Conservation (phyloP, 2,888 invertebrate genomes). For the Cheilosia scutellata region DNA sequence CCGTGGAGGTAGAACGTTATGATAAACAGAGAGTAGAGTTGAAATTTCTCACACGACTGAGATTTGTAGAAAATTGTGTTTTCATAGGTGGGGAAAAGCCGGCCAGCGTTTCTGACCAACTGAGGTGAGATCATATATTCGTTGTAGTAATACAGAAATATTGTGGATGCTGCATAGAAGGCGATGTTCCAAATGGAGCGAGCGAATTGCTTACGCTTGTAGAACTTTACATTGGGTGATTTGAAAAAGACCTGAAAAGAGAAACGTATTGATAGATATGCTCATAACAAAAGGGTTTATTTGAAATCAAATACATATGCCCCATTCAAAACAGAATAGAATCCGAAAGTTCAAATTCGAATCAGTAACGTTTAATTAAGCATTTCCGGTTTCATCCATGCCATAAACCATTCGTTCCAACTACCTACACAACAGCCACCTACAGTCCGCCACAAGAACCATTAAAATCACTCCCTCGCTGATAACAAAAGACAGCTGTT, state of each 20-base stretch:
- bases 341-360: background rate
- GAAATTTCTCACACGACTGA: slow-evolving; percentile 83
- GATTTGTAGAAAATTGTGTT: slow-evolving; percentile 83
- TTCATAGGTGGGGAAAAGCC: slow-evolving; percentile 83
- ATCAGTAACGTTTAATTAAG: background rate
- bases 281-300: background rate
- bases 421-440: background rate
- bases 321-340: background rate
- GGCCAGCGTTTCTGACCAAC: slow-evolving; percentile 82
- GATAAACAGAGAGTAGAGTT: slow-evolving; percentile 83
- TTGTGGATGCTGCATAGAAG: slow-evolving; percentile 82
- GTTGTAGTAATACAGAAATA: slow-evolving; percentile 83
- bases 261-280: no score
- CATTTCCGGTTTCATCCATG: slow-evolving; percentile 3
- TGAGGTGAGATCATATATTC: slow-evolving; percentile 83
- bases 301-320: no score
- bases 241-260: slow-evolving; percentile 81
- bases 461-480: background rate
- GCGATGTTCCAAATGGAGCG: slow-evolving; percentile 83
- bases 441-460: background rate
- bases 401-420: background rate
- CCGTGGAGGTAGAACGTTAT: slow-evolving; percentile 83
- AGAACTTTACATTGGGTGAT: slow-evolving; percentile 82
- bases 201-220: slow-evolving; percentile 82
- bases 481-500: slow-evolving; percentile 46